Percentiles rank a stretch among this genome's conserved stretches.
phyloP scores from a whole-genome alignment of 2,113 vertebrate species.

The Heterotis niloticus region DNA sequence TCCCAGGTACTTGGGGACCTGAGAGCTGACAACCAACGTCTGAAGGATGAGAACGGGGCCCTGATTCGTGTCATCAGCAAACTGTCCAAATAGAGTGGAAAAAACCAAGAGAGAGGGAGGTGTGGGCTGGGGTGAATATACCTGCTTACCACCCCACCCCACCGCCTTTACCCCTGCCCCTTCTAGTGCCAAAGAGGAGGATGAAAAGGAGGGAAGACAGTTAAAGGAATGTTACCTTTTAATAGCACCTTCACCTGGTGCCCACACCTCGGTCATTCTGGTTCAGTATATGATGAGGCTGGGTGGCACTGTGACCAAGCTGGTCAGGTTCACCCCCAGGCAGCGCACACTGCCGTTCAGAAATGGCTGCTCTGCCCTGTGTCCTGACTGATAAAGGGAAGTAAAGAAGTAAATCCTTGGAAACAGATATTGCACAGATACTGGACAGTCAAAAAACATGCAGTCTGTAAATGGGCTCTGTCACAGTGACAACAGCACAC shows the following conservation, averaged over 20 bases:
- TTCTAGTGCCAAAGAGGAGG: constrained; percentile 62
- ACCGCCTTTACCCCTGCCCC: constrained; percentile 37
- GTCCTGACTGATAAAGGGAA: constrained; percentile 10
- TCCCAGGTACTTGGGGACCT: constrained; percentile 86
- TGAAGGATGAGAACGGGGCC: constrained; percentile 97
- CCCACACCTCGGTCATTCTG: constrained; percentile 26
- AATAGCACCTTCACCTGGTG: not conserved
- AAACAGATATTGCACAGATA: not conserved
- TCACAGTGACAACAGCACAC: too few species aligned
- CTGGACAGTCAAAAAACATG: not conserved
- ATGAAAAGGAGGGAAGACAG: constrained; percentile 18
- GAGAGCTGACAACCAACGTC: constrained; percentile 93
- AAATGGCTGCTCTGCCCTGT: not conserved
- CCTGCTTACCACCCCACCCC: not conserved
- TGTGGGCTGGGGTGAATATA: constrained; percentile 32
- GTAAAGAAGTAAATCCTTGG: not conserved
- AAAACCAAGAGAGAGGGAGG: constrained; percentile 18
- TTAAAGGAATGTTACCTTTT: constrained; percentile 43
- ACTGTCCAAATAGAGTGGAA: constrained; percentile 83
- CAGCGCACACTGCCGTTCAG: not conserved
- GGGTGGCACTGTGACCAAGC: not conserved
- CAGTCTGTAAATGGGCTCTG: not conserved
- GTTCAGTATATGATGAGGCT: too few species aligned
- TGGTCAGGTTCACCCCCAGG: not conserved
- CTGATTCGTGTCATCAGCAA: constrained; percentile 98